Base-by-base conservation (phyloP, 1,140 invertebrate genomes). In the Drosophila pallidifrons region DNA sequence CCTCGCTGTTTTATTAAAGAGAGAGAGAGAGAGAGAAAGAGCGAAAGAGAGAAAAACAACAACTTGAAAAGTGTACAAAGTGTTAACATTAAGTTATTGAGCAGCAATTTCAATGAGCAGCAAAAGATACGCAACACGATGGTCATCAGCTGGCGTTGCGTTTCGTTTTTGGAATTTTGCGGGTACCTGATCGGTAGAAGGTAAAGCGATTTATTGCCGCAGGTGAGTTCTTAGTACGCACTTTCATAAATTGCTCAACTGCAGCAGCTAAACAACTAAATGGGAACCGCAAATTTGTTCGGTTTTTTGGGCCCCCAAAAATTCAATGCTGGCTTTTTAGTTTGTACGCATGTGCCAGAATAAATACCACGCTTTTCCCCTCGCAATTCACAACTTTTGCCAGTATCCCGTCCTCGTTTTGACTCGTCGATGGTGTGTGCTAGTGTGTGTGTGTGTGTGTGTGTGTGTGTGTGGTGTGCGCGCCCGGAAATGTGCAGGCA, bases 341-440 rank as follows among this genome's bases (percentile, higher is more conserved):
- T 49, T 69, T 64, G 55, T 85, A 88, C 85, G 85, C 85, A 88
- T 88, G 85, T 88, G 85, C 85, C 67, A 54, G 41, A 75, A 71
- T 55, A 58, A 63, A 30, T 35, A 38, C 35, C 15, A 32, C 45
- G 11, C 3, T 30, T 11, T 25, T 10, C 13, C 45, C 5, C 35
- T 15, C 41, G 10, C 46, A 30, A 8, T 4, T 45, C 45, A 65
- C 8, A n/a, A 30, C n/a, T 25, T 25, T 20, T 15, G 46, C 43
- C 35, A 70, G 25, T 49, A 41, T 35, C 10, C 13, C 52, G 46
- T 79, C 85, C 85, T 88, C 85, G 73, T 85, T 89, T 85, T 81
- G 69, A 73, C 77, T 88, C 80, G 80, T 61, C 58, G 77, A 58
- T 41, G 43, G 45, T 64, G 25, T 55, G 73, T 60, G 43, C 61